Evolutionary conservation across 2,888 invertebrate species (phyloP).

Genomic region (Elysia crispata): DNA sequence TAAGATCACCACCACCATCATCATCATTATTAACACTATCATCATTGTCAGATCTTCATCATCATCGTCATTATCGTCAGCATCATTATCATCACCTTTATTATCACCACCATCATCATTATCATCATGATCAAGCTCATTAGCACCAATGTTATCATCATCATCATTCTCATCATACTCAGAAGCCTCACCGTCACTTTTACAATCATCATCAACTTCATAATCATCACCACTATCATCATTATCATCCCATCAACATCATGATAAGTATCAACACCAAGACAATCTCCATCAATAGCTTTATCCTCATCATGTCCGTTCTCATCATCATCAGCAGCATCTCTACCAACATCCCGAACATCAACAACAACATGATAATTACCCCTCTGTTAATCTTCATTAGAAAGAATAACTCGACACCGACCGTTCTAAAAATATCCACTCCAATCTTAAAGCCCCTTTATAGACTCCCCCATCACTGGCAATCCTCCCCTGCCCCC

Average conservation of each 20-base stretch:
- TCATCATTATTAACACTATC: neutral
- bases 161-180: conserved; percentile 20
- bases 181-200: neutral
- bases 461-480: conserved; percentile 7
- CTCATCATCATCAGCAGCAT: too few relatives aligned
- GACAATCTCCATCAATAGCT: too few relatives aligned
- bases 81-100: conserved; percentile 20
- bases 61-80: conserved; percentile 6
- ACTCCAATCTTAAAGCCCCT: neutral
- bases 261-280: neutral
- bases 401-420: too few relatives aligned
- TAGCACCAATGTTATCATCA: conserved; percentile 13
- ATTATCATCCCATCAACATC: neutral
- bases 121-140: conserved; percentile 27
- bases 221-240: too few relatives aligned
- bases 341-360: too few relatives aligned
- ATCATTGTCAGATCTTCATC: neutral
- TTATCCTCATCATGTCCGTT: neutral
- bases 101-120: conserved; percentile 29
- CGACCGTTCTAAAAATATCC: neutral
- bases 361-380: too few relatives aligned
- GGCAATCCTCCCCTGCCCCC: conserved; percentile 12
- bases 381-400: too few relatives aligned
- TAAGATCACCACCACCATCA: too few relatives aligned
- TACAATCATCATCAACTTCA: neutral